A percentile compares a stretch with the other conserved stretches of the same genome.
These are phyloP conservation scores for Porites australiensis DNA, from an alignment of 64 coral and sea anemone species.

Conservation along the genomic window DNA sequence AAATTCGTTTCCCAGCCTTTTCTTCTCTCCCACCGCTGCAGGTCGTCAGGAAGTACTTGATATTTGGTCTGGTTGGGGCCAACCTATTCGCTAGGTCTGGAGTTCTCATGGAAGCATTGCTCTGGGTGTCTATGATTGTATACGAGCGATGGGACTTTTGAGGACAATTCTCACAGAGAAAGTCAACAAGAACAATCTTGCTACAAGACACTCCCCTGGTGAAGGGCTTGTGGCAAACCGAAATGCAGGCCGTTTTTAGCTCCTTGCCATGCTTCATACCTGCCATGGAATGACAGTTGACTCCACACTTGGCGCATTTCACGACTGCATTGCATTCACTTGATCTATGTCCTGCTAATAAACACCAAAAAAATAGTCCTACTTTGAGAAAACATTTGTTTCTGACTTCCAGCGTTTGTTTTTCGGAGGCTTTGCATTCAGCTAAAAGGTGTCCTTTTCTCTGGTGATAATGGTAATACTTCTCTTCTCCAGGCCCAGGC, in stretches of 20 bases:
- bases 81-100: constrained; percentile 8
- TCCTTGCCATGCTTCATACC: background rate
- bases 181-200: constrained; percentile 38
- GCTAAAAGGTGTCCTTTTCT: constrained; percentile 3
- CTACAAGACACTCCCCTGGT: constrained; percentile 20
- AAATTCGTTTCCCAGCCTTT: background rate
- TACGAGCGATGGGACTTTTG: background rate
- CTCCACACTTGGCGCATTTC: constrained; percentile 13
- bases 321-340: background rate
- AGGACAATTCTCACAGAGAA: background rate
- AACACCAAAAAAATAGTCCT: background rate
- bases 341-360: background rate
- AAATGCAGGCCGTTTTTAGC: background rate
- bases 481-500: background rate
- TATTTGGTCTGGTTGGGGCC: background rate
- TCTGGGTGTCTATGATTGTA: constrained; percentile 33
- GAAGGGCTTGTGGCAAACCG: background rate
- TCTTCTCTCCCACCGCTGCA: constrained; percentile 10
- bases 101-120: constrained; percentile 15
- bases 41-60: constrained; percentile 6
- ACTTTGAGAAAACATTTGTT: background rate
- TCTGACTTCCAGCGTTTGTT: constrained; percentile 17
- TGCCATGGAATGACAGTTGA: background rate
- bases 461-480: constrained; percentile 13
- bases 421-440: constrained; percentile 41